Percentiles rank a stretch among this genome's conserved stretches.
These are phyloP conservation scores for Drosophila lini DNA, from an alignment of 1,140 invertebrate species.

Conservation along the genomic window DNA sequence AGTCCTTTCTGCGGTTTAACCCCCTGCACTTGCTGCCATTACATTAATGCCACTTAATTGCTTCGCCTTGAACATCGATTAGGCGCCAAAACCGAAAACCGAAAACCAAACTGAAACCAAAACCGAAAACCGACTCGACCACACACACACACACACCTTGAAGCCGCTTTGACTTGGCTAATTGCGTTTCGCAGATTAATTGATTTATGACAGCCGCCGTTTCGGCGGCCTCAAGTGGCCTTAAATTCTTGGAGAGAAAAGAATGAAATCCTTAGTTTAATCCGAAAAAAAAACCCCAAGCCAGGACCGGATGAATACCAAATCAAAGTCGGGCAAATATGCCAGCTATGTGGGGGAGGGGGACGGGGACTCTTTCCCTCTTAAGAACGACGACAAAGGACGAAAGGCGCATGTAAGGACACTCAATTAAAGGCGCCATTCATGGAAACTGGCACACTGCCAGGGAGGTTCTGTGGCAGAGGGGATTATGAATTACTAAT, in stretches of 20 bases:
- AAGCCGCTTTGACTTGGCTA: slow-evolving; percentile 44
- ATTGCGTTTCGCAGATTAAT: slow-evolving; percentile 76
- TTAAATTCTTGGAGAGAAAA: slow-evolving; percentile 32
- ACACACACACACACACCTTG: slow-evolving; percentile 25
- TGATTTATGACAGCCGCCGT: slow-evolving; percentile 68
- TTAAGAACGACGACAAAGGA: slow-evolving; percentile 9
- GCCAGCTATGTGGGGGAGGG: slow-evolving; percentile 19
- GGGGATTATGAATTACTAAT: slow-evolving; percentile 79
- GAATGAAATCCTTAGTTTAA: neutral
- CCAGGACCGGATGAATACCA: slow-evolving; percentile 44
- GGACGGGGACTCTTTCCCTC: neutral
- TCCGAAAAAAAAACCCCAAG: neutral
- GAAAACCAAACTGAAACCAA: neutral
- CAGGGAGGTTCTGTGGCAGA: slow-evolving; percentile 12
- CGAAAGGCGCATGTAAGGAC: slow-evolving; percentile 38
- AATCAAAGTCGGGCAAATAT: slow-evolving; percentile 71
- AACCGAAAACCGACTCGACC: slow-evolving; percentile 3
- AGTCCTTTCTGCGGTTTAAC: slow-evolving; percentile 21
- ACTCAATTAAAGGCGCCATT: slow-evolving; percentile 73
- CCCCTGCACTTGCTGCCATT: slow-evolving; percentile 12
- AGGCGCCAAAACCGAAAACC: slow-evolving; percentile 44
- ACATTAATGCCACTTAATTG: slow-evolving; percentile 64
- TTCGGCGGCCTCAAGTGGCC: slow-evolving; percentile 44
- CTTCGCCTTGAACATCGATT: slow-evolving; percentile 56
- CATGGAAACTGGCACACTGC: slow-evolving; percentile 60